A percentile compares a stretch with the other conserved stretches of the same genome.
Evolutionary conservation across 1,140 invertebrate species (phyloP).

Genomic region (Papilio machaon): DNA sequence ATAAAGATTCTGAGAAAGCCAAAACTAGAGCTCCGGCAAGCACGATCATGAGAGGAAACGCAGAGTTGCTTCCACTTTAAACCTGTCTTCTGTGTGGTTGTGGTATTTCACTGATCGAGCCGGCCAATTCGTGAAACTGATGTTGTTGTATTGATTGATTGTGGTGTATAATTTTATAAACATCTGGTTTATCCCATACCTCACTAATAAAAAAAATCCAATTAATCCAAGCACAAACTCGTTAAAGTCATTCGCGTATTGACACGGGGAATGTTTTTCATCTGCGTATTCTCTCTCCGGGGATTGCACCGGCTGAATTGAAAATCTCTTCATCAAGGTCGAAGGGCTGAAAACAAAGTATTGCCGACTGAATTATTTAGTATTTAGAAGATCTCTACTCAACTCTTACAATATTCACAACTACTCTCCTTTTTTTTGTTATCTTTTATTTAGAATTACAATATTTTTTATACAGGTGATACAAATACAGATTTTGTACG

Average conservation of each 20-base stretch:
- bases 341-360: slow-evolving; percentile 48
- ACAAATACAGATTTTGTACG: background rate
- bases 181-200: background rate
- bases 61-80: too few species aligned
- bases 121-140: too few species aligned
- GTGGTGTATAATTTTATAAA: background rate
- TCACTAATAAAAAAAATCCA: slow-evolving; percentile 38
- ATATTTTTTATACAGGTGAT: background rate
- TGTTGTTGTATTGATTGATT: background rate
- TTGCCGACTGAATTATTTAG: slow-evolving; percentile 57
- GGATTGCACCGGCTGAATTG: slow-evolving; percentile 41
- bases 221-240: slow-evolving; percentile 47
- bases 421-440: background rate
- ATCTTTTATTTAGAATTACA: too few species aligned
- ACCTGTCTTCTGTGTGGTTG: too few species aligned
- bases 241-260: slow-evolving; percentile 51
- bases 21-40: too few species aligned
- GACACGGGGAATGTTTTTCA: slow-evolving; percentile 42
- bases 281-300: slow-evolving; percentile 35
- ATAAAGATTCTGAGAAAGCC: too few species aligned
- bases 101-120: too few species aligned
- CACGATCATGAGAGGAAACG: too few species aligned
- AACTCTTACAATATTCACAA: background rate
- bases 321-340: slow-evolving; percentile 45
- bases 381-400: slow-evolving; percentile 3